These are phyloP conservation scores for Crax fasciolata DNA, from an alignment of 2,797 vertebrate genomes.

Conservation along the genomic window DNA sequence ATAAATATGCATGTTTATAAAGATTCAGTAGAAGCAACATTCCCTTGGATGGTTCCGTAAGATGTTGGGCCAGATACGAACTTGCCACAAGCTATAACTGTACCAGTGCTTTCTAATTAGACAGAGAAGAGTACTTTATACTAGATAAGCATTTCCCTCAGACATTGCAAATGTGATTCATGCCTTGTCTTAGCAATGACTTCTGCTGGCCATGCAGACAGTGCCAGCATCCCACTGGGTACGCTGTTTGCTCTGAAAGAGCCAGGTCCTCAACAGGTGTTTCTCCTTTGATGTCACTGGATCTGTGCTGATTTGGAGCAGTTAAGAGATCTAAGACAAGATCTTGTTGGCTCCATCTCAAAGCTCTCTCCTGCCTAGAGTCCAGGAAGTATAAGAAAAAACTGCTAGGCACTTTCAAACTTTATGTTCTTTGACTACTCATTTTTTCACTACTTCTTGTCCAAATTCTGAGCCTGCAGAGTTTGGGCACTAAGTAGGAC, in stretches of 20 bases:
- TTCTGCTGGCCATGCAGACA: neutral
- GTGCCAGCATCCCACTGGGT: accelerated
- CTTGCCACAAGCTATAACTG: neutral
- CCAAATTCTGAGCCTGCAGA: neutral
- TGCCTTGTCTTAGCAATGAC: neutral
- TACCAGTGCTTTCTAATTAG: neutral
- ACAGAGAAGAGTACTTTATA: neutral
- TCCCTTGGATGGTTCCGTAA: neutral
- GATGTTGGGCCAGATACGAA: neutral
- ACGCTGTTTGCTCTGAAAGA: neutral
- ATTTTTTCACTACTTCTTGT: neutral
- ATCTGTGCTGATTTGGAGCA: neutral
- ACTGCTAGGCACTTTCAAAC: neutral
- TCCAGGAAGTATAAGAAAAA: neutral
- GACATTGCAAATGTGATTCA: neutral
- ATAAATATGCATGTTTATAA: neutral
- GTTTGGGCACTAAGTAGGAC: neutral
- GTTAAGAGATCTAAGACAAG: neutral
- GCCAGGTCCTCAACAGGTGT: neutral
- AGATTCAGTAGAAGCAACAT: neutral
- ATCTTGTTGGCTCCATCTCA: neutral
- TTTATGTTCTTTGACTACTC: neutral
- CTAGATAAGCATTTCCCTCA: neutral
- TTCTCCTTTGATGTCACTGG: neutral
- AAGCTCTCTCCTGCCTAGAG: neutral